A percentile compares a stretch with the other conserved stretches of the same genome.
Evolutionary conservation across 2,888 invertebrate genomes (phyloP).

Genomic region (Muschampia plurimacula): DNA sequence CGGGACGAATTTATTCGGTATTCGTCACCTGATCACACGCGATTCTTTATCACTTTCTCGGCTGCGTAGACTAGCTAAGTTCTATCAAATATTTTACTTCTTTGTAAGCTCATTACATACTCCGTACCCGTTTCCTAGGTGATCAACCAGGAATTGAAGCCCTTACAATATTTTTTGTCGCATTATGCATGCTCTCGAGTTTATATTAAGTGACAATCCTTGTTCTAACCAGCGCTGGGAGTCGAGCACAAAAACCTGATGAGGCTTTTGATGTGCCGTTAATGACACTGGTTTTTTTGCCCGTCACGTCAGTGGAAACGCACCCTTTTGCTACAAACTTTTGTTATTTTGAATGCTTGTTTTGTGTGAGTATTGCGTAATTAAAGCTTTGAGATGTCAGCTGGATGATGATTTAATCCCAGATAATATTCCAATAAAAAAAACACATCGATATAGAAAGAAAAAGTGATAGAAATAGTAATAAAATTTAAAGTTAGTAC

Average conservation of each 20-base stretch:
- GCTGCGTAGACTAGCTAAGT: not conserved
- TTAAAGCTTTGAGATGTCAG: not conserved
- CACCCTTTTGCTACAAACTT: not conserved
- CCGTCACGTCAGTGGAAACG: not conserved
- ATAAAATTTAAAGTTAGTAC: no score
- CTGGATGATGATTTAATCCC: not conserved
- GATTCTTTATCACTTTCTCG: no score
- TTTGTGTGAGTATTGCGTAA: not conserved
- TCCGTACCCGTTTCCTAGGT: conserved; percentile 10
- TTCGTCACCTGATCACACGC: not conserved
- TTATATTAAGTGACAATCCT: conserved; percentile 25
- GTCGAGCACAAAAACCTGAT: conserved; percentile 30
- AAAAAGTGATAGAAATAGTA: no score
- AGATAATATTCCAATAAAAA: not conserved
- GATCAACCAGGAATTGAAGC: conserved; percentile 21
- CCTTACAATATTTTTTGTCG: conserved; percentile 26
- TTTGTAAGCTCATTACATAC: conserved; percentile 7
- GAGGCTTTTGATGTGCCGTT: conserved; percentile 35
- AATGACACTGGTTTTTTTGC: conserved; percentile 27
- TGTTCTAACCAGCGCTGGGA: conserved; percentile 20
- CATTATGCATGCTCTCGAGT: conserved; percentile 31
- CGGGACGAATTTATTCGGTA: no score
- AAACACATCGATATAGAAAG: not conserved
- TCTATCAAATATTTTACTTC: not conserved
- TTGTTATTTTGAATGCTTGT: not conserved